Evolutionary conservation across 2,113 vertebrate genomes (phyloP).

Genomic region (Brachirus orientalis): DNA sequence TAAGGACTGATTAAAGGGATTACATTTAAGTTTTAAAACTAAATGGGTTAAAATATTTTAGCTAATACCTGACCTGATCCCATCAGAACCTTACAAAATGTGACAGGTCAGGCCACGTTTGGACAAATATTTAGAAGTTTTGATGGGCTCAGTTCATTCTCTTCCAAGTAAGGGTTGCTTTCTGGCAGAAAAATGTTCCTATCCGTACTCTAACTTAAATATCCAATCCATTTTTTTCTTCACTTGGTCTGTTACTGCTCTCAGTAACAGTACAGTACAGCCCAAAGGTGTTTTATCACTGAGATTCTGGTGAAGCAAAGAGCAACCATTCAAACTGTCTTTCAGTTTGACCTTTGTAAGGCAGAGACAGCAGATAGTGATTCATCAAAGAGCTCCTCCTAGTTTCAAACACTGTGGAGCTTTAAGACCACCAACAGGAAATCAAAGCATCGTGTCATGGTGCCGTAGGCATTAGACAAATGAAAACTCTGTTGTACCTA

Average conservation of each 20-base stretch:
- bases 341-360: constrained; percentile 16
- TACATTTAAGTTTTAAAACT: too few relatives aligned
- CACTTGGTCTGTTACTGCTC: not conserved
- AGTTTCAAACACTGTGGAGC: constrained; percentile 11
- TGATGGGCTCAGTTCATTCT: too few relatives aligned
- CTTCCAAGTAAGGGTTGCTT: too few relatives aligned
- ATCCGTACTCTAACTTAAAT: too few relatives aligned
- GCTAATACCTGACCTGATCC: too few relatives aligned
- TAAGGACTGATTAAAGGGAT: too few relatives aligned
- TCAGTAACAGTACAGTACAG: not conserved
- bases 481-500: constrained; percentile 21
- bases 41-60: too few relatives aligned
- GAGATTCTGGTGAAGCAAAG: not conserved
- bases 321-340: not conserved
- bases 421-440: constrained; percentile 26
- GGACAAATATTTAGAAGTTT: too few relatives aligned
- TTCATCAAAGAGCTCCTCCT: constrained; percentile 34
- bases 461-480: constrained; percentile 42
- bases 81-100: too few relatives aligned
- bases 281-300: not conserved
- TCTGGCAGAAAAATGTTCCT: too few relatives aligned
- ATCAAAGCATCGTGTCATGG: constrained; percentile 29
- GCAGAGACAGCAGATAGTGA: constrained; percentile 21
- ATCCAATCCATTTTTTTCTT: too few relatives aligned
- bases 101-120: too few relatives aligned